A percentile compares a stretch with the other conserved stretches of the same genome.
Evolutionary conservation across 2,797 vertebrate species (phyloP).

Genomic region (Avahi laniger): DNA sequence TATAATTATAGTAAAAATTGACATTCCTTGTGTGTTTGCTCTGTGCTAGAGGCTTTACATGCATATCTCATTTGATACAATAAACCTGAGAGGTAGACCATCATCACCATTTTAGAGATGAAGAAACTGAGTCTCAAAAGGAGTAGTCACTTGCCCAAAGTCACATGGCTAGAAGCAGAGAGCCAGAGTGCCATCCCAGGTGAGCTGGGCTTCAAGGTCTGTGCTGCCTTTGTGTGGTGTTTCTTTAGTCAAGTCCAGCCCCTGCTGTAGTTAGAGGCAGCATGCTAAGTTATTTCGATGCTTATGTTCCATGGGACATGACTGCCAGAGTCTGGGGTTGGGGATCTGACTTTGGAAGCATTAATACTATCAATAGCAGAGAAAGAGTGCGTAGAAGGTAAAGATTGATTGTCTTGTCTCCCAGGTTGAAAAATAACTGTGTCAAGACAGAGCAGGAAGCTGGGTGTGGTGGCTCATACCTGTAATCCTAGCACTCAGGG

Average conservation of each 20-base stretch:
- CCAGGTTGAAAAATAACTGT: neutral
- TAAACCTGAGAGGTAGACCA: neutral
- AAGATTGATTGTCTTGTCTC: too few species aligned
- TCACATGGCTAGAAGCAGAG: neutral
- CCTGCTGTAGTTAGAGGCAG: neutral
- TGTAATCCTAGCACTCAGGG: too few species aligned
- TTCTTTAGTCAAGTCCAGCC: neutral
- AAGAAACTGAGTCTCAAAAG: neutral
- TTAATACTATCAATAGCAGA: neutral
- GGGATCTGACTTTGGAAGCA: neutral
- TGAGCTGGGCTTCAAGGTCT: neutral
- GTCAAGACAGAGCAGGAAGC: neutral
- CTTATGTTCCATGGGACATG: neutral
- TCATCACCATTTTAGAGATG: neutral
- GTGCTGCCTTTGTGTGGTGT: neutral
- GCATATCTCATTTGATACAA: neutral
- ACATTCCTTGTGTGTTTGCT: neutral
- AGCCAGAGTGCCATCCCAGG: neutral
- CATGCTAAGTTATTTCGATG: slow-evolving; percentile 24
- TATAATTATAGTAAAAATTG: neutral
- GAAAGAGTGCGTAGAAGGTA: too few species aligned
- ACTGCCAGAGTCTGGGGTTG: neutral
- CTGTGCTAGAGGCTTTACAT: neutral
- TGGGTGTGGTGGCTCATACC: too few species aligned
- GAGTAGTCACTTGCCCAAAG: neutral